phyloP scores from a whole-genome alignment of 2,113 vertebrate species.

The Cephalopholis sonnerati region DNA sequence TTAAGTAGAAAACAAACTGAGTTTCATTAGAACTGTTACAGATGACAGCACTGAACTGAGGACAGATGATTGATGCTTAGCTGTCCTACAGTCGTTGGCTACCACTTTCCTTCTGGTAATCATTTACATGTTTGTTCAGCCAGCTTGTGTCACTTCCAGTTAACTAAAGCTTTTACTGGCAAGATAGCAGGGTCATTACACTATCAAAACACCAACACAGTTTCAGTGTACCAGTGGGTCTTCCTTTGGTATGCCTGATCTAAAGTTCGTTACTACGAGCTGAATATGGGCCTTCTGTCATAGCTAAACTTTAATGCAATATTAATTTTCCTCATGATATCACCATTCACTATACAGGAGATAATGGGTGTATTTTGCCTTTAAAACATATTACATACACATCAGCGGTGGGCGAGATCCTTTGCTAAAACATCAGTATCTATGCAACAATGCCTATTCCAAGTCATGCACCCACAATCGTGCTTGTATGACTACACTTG shows the following conservation, averaged over 20 bases:
- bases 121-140: conserved; percentile 17
- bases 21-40: no score
- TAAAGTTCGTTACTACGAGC: background rate
- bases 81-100: background rate
- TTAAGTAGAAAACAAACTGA: no score
- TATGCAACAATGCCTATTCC: no score
- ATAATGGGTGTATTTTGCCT: background rate
- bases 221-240: background rate
- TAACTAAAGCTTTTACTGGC: conserved; percentile 21
- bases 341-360: background rate
- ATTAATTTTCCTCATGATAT: background rate
- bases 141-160: conserved; percentile 11
- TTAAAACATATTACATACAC: background rate
- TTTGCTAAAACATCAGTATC: background rate
- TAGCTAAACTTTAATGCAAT: background rate
- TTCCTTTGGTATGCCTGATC: background rate
- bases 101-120: conserved; percentile 6
- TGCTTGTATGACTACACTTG: no score
- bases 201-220: conserved; percentile 48
- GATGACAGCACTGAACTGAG: background rate
- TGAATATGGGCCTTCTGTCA: background rate
- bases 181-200: conserved; percentile 49
- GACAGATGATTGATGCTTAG: background rate
- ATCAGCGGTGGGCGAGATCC: no score
- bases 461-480: no score